These are phyloP conservation scores for Odocoileus virginianus DNA, from an alignment of 2,113 vertebrate genomes.

Conservation along the genomic window DNA sequence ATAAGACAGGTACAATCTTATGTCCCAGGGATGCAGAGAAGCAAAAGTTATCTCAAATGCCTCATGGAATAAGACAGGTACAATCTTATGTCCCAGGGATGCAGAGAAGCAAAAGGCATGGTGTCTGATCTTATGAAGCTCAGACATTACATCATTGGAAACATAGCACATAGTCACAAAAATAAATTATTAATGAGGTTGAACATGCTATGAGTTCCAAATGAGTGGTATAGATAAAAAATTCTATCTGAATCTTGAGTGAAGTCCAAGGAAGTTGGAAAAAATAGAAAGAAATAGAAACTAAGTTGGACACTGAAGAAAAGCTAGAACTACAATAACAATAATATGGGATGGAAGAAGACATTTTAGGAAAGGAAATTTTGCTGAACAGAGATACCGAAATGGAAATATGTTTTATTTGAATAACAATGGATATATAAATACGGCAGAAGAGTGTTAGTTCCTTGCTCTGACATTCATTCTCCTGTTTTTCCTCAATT, in stretches of 20 bases:
- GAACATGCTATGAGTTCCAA: background rate
- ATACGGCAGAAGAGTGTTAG: background rate
- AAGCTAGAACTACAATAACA: background rate
- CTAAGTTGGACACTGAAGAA: background rate
- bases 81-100: background rate
- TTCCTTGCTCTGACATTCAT: background rate
- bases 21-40: background rate
- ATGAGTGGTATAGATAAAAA: background rate
- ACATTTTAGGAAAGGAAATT: background rate
- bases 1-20: background rate
- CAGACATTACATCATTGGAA: background rate
- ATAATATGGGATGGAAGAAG: background rate
- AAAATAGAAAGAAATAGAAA: background rate
- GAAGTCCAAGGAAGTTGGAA: background rate
- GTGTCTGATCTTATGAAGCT: background rate
- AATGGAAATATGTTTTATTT: constrained; percentile 1
- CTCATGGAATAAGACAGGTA: background rate
- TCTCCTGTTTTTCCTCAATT: background rate
- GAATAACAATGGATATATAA: background rate
- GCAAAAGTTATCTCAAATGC: background rate
- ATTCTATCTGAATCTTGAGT: background rate
- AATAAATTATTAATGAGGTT: background rate
- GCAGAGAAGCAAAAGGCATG: background rate
- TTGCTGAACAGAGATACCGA: background rate
- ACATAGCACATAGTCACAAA: background rate